Conservation (phyloP, 2,797 vertebrate species). For the Bradypodion ventrale region DNA sequence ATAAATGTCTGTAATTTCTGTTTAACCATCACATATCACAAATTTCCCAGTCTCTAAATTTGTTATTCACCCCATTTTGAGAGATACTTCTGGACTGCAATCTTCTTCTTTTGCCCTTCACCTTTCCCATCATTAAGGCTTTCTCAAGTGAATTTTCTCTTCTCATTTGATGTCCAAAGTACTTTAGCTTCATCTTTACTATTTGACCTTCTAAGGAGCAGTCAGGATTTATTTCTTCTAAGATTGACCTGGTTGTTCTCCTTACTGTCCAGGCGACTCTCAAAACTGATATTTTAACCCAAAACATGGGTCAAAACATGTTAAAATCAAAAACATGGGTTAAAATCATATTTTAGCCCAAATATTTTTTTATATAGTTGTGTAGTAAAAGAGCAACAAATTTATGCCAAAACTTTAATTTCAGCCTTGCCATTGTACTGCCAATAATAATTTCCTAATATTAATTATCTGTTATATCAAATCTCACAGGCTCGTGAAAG, state of each 20-base stretch:
- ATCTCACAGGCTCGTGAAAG: constrained; percentile 64
- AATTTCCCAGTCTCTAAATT: constrained; percentile 69
- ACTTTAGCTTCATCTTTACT: no score
- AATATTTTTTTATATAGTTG: constrained; percentile 76
- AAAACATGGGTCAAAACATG: no score
- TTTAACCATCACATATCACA: constrained; percentile 70
- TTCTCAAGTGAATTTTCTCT: no score
- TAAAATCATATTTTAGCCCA: constrained; percentile 73
- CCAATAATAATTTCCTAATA: constrained; percentile 71
- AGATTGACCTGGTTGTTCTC: no score
- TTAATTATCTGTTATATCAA: constrained; percentile 70
- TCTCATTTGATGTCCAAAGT: no score
- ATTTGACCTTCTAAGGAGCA: no score
- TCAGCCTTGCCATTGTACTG: constrained; percentile 68
- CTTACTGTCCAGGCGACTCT: no score
- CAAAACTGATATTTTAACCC: no score
- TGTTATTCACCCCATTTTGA: constrained; percentile 52
- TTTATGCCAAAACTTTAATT: constrained; percentile 74
- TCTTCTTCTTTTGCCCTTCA: no score
- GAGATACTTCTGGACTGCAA: constrained; percentile 63
- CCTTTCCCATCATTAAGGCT: no score
- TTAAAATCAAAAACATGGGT: no score
- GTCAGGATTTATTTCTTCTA: no score
- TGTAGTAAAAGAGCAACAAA: constrained; percentile 76
- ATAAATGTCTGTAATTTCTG: constrained; percentile 68